phyloP scores from a whole-genome alignment of 2,113 vertebrate genomes.

The Campylorhamphus procurvoides region DNA sequence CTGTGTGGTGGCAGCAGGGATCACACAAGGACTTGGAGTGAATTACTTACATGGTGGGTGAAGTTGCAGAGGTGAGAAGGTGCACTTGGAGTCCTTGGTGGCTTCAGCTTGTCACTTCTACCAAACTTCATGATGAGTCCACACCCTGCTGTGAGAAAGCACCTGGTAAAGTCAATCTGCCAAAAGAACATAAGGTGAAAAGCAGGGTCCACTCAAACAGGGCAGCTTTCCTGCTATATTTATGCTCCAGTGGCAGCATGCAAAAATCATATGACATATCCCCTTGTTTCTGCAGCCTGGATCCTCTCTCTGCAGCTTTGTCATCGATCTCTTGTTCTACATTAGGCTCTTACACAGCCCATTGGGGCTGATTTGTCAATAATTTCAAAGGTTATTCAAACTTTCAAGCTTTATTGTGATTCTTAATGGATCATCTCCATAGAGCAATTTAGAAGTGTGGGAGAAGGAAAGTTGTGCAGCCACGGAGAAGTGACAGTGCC shows the following conservation, averaged over 20 bases:
- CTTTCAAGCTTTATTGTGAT: constrained; percentile 45
- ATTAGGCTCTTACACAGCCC: constrained; percentile 21
- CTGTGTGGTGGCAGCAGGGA: neutral
- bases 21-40: neutral
- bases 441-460: constrained; percentile 28
- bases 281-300: constrained; percentile 2
- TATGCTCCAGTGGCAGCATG: neutral
- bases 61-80: neutral
- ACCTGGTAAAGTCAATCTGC: neutral
- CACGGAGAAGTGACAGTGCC: neutral
- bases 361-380: constrained; percentile 19
- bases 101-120: neutral
- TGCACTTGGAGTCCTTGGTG: neutral
- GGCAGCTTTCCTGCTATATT: neutral
- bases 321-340: constrained; percentile 42
- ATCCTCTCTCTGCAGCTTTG: constrained; percentile 36
- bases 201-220: neutral
- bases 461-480: constrained; percentile 39
- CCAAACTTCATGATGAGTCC: neutral
- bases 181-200: neutral
- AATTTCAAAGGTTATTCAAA: constrained; percentile 69
- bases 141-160: neutral
- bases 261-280: neutral
- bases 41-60: accelerated
- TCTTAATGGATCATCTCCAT: constrained; percentile 58